phyloP scores from a whole-genome alignment of 2,888 invertebrate species.

The Dione juno region DNA sequence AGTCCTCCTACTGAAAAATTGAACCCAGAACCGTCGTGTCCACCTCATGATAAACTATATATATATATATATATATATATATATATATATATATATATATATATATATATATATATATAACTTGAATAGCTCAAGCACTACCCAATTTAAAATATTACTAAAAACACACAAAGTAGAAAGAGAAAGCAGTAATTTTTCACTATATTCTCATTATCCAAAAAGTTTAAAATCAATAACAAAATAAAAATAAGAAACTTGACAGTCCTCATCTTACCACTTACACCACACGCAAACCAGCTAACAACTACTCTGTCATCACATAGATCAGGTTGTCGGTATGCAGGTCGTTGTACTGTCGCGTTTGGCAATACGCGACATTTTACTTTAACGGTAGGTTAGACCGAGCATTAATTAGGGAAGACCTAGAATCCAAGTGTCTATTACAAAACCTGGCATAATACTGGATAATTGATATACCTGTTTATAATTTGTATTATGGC shows the following conservation, averaged over 20 bases:
- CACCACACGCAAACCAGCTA: constrained; percentile 52
- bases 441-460: constrained; percentile 49
- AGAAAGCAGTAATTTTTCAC: too few species aligned
- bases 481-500: constrained; percentile 43
- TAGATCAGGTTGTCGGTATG: constrained; percentile 76
- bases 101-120: too few species aligned
- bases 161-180: too few species aligned
- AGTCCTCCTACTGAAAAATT: too few species aligned
- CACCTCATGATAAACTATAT: too few species aligned
- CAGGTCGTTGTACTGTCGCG: constrained; percentile 70
- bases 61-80: too few species aligned
- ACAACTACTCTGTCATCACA: constrained; percentile 77
- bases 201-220: too few species aligned
- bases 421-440: constrained; percentile 64
- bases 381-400: constrained; percentile 55
- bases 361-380: constrained; percentile 78
- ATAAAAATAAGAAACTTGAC: not conserved
- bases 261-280: constrained; percentile 37
- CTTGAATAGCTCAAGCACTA: too few species aligned
- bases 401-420: constrained; percentile 71
- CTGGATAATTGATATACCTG: constrained; percentile 6
- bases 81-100: too few species aligned
- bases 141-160: too few species aligned
- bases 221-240: not conserved
- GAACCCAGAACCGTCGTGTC: too few species aligned